Conservation (phyloP, 2,888 invertebrate species). For the Lottia gigantea region DNA sequence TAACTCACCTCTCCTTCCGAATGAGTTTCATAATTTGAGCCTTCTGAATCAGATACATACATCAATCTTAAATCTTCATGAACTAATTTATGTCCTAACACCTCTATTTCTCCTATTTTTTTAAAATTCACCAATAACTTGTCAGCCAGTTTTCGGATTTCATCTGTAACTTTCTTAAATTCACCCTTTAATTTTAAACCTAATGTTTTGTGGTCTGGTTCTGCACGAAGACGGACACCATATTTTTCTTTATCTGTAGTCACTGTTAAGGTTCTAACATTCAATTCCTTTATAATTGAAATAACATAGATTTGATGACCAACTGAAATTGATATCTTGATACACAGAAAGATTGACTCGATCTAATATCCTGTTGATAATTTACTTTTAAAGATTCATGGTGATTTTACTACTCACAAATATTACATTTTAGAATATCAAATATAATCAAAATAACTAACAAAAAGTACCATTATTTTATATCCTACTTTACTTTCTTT, state of each 20-base stretch:
- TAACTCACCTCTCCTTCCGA: conserved; percentile 80
- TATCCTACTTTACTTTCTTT: too few relatives aligned
- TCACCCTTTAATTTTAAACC: conserved; percentile 90
- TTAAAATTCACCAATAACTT: conserved; percentile 81
- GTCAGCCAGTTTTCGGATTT: conserved; percentile 75
- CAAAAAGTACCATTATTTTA: too few relatives aligned
- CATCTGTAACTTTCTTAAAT: conserved; percentile 81
- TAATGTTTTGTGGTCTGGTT: conserved; percentile 92
- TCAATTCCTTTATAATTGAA: conserved; percentile 77
- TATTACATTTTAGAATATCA: too few relatives aligned
- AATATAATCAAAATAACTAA: too few relatives aligned
- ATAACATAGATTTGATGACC: neutral
- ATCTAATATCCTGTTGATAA: too few relatives aligned
- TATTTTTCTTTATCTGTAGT: conserved; percentile 92
- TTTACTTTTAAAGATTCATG: too few relatives aligned
- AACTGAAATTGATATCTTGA: neutral
- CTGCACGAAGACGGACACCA: conserved; percentile 89
- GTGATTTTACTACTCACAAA: too few relatives aligned
- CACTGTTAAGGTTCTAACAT: conserved; percentile 85
- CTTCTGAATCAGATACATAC: conserved; percentile 76
- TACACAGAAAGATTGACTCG: too few relatives aligned
- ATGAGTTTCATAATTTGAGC: conserved; percentile 81
- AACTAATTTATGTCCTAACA: conserved; percentile 80
- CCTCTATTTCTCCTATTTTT: conserved; percentile 77
- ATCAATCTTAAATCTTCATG: conserved; percentile 72